Conservation (phyloP, 2,113 vertebrate species). For the Megatriorchis doriae region DNA sequence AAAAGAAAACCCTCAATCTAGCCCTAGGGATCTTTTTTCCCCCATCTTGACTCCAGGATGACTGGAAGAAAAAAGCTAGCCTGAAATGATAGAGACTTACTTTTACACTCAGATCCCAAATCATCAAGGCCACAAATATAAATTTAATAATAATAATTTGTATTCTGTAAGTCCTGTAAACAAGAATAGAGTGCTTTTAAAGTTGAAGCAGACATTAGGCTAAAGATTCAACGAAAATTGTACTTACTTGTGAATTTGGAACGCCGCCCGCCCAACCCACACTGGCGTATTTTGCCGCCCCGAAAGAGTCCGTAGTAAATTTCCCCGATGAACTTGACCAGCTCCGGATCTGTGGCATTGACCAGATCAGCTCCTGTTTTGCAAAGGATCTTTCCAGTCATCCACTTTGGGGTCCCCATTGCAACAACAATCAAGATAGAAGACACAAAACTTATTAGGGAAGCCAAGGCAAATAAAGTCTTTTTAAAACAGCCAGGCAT, state of each 20-base stretch:
- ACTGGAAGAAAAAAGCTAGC: not conserved
- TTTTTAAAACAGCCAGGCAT: slow-evolving; percentile 92
- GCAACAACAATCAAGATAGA: slow-evolving; percentile 81
- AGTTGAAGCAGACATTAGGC: not conserved
- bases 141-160: not conserved
- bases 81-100: not conserved
- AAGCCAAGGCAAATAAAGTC: slow-evolving; percentile 82
- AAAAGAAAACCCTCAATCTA: not conserved
- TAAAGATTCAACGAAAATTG: not conserved
- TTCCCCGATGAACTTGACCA: slow-evolving; percentile 89
- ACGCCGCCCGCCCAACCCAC: slow-evolving; percentile 84
- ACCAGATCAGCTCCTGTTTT: slow-evolving; percentile 93
- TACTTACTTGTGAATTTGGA: slow-evolving; percentile 91
- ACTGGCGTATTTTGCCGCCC: slow-evolving; percentile 88
- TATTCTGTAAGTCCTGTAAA: not conserved
- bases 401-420: slow-evolving; percentile 86
- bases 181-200: not conserved
- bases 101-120: not conserved
- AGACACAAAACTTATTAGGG: slow-evolving; percentile 82
- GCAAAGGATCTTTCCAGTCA: slow-evolving; percentile 87
- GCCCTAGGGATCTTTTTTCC: not conserved
- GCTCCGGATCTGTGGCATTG: slow-evolving; percentile 88
- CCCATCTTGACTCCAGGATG: not conserved
- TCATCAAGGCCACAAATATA: not conserved
- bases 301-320: slow-evolving; percentile 91